Percentiles rank a stretch among this genome's conserved stretches.
phyloP scores from a whole-genome alignment of 2,888 invertebrate species.

The Dyspetes luteomarginatus region DNA sequence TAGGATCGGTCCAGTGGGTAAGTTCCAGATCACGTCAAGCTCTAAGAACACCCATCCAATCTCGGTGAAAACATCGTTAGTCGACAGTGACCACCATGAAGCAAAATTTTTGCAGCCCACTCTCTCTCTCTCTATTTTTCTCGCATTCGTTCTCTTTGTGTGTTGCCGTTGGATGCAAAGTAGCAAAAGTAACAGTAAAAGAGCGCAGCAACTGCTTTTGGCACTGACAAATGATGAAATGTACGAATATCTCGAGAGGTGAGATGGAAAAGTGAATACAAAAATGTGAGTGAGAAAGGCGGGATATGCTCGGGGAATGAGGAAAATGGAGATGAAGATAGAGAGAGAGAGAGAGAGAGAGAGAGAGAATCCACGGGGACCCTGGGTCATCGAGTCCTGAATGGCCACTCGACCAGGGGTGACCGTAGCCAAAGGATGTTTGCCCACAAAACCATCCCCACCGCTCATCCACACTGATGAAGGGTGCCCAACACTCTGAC shows the following conservation, averaged over 20 bases:
- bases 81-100: slow-evolving; percentile 49
- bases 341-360: slow-evolving; percentile 19
- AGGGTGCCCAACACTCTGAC: slow-evolving; percentile 64
- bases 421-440: slow-evolving; percentile 75
- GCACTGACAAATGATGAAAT: slow-evolving; percentile 58
- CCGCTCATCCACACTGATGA: slow-evolving; percentile 44
- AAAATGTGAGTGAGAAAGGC: background rate
- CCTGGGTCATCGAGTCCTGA: slow-evolving; percentile 66
- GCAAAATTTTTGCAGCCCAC: background rate
- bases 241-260: background rate
- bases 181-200: background rate
- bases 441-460: slow-evolving; percentile 74
- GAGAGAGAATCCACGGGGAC: slow-evolving; percentile 17
- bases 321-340: slow-evolving; percentile 20
- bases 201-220: slow-evolving; percentile 27
- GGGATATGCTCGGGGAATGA: background rate
- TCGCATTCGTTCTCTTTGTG: slow-evolving; percentile 17
- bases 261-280: background rate
- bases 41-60: slow-evolving; percentile 56
- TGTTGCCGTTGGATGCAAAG: slow-evolving; percentile 17
- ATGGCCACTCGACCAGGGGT: slow-evolving; percentile 71
- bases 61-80: slow-evolving; percentile 71
- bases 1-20: background rate
- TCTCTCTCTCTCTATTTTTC: slow-evolving; percentile 31
- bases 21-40: slow-evolving; percentile 20